These are phyloP conservation scores for Thamnophis sirtalis DNA, from an alignment of 2,113 vertebrate genomes.

Conservation along the genomic window DNA sequence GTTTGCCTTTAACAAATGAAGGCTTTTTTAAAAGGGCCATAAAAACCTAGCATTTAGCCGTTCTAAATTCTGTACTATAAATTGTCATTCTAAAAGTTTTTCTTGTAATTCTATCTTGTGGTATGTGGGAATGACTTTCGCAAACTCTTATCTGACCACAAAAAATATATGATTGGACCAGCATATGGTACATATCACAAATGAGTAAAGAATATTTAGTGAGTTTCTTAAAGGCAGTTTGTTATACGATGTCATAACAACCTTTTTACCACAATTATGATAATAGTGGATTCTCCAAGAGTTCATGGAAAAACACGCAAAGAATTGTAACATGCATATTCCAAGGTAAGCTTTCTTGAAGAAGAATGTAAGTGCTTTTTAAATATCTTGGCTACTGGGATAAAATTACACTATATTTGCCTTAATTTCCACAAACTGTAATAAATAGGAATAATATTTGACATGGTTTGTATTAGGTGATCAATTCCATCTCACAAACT, in stretches of 20 bases:
- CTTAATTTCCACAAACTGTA: not conserved
- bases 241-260: conserved; percentile 41
- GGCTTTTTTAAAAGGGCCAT: not conserved
- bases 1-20: not conserved
- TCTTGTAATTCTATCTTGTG: not conserved
- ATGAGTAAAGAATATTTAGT: conserved; percentile 29
- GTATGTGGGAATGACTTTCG: not conserved
- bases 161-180: not conserved
- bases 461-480: not conserved
- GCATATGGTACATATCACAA: conserved; percentile 15
- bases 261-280: conserved; percentile 37
- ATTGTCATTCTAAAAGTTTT: not conserved
- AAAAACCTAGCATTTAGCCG: not conserved
- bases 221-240: conserved; percentile 28
- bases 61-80: not conserved
- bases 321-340: not conserved
- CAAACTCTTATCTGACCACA: conserved; percentile 9
- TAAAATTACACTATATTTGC: not conserved
- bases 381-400: not conserved
- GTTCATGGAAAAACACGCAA: not conserved
- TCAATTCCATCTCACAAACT: not conserved
- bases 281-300: conserved; percentile 28
- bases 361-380: not conserved
- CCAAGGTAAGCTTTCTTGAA: not conserved
- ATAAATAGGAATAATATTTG: not conserved